Evolutionary conservation across 2,113 vertebrate species (phyloP).

Genomic region (Gavialis gangeticus): DNA sequence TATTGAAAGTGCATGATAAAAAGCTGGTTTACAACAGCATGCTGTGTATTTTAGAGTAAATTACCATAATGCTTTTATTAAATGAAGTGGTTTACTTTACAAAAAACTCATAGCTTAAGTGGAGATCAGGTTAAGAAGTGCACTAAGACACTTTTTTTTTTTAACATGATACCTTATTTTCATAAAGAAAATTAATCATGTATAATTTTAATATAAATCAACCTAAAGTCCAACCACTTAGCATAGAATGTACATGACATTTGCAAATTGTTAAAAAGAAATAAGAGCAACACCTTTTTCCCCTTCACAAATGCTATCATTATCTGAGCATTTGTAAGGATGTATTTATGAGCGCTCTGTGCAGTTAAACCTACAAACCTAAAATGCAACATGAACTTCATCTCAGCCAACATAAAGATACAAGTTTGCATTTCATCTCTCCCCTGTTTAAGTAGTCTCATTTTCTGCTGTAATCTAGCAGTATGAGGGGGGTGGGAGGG

Average conservation of each 20-base stretch:
- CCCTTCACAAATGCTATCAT: not conserved
- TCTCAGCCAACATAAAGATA: not conserved
- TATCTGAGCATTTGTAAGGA: not conserved
- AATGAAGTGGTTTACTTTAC: constrained; percentile 12
- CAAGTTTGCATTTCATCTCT: not conserved
- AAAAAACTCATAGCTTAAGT: not conserved
- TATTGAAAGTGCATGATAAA: not conserved
- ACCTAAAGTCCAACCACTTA: not conserved
- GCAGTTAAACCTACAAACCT: not conserved
- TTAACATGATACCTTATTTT: not conserved
- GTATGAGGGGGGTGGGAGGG: not conserved
- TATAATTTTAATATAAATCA: constrained; percentile 16
- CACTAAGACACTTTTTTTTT: not conserved
- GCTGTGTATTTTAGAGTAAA: not conserved
- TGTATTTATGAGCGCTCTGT: not conserved
- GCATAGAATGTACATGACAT: rapidly evolving
- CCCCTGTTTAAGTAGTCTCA: not conserved
- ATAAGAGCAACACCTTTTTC: not conserved
- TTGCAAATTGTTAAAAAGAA: not conserved
- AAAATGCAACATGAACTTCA: not conserved
- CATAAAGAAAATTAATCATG: not conserved
- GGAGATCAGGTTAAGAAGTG: not conserved
- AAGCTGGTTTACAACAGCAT: not conserved
- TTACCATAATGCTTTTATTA: not conserved
- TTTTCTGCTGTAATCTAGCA: constrained; percentile 6